Base-by-base conservation (phyloP, 2,888 invertebrate genomes). In the Mystacides longicornis region DNA sequence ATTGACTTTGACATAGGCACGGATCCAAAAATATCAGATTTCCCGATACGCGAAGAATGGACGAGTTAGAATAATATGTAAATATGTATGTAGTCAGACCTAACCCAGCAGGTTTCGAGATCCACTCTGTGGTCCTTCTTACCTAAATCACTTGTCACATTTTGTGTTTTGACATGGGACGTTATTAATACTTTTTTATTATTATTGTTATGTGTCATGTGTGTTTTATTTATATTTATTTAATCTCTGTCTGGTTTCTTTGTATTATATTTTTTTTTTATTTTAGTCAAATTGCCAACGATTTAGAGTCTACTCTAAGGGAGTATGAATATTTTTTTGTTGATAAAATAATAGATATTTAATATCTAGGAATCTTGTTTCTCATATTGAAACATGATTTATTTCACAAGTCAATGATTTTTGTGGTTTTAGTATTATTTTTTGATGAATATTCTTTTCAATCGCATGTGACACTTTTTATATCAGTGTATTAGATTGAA, bases 131-230 rank as follows among this genome's bases (percentile, higher is more conserved):
- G 14, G 4, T 37, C 27, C 37, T 37, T 16, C 47, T 20, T 20
- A 46, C 56, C 56, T 60, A 60, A 60, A 60, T 60, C 60, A 60
- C 58, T 55, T 56, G 58, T 60, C 60, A 60, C 56, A 51, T 57
- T 60, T 58, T 58, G 55, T 58, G 58, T 60, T 60, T 60, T 56
- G 57, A 58, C 58, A 60, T 33, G 60, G 60, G 57, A 54, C 56
- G 47, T 49, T 49, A 49, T 54, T 54, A 48, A 54, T 55, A 49
- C 54, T 52, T 33, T 54, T 22, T 55, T 57, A 46, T 23, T 37
- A 37, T n/a, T n/a, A n/a, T n/a, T 43, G 43, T 43, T 43, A 16
- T 43, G 11, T 7, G 11, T 16, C 18, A 14, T 48, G 20, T 22
- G 9, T 48, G 23, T 20, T 37, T 22, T 48, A 20, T 23, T 48